These are phyloP conservation scores for Apodemus speciosus DNA, from an alignment of 2,113 vertebrate genomes.

Conservation along the genomic window DNA sequence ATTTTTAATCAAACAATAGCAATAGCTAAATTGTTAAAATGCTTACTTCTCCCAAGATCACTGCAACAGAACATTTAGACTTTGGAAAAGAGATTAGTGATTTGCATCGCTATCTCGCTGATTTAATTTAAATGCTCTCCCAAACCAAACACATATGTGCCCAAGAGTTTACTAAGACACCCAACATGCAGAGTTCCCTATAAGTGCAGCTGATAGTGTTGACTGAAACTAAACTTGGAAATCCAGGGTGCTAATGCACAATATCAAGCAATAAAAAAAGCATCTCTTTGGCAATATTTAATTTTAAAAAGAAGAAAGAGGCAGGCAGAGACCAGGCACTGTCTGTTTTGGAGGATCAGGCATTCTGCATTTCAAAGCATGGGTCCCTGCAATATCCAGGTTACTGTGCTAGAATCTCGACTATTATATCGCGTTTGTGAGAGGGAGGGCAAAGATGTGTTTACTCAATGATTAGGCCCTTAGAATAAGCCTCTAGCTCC, in stretches of 20 bases:
- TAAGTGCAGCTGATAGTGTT: slow-evolving; percentile 86
- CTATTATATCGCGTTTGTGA: slow-evolving; percentile 95
- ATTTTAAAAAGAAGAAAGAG: slow-evolving; percentile 90
- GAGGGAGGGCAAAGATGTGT: slow-evolving; percentile 98
- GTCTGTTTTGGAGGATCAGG: slow-evolving; percentile 89
- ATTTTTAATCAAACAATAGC: slow-evolving; percentile 70
- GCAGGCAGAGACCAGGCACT: slow-evolving; percentile 88
- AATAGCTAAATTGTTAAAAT: slow-evolving; percentile 82
- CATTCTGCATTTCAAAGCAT: slow-evolving; percentile 92
- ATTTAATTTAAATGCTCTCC: slow-evolving; percentile 88
- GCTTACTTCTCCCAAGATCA: slow-evolving; percentile 81
- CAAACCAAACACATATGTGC: slow-evolving; percentile 84
- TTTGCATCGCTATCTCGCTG: slow-evolving; percentile 84
- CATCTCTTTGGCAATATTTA: slow-evolving; percentile 90
- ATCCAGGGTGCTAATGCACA: slow-evolving; percentile 88
- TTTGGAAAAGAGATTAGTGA: slow-evolving; percentile 87
- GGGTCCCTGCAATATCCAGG: slow-evolving; percentile 92
- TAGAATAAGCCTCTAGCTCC: slow-evolving; percentile 99
- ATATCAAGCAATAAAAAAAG: slow-evolving; percentile 90
- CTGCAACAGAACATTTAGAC: slow-evolving; percentile 83
- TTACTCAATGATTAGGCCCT: slow-evolving; percentile 99
- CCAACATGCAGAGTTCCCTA: slow-evolving; percentile 86
- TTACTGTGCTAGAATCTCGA: slow-evolving; percentile 94
- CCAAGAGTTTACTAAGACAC: slow-evolving; percentile 85
- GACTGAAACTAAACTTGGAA: slow-evolving; percentile 90